These are phyloP conservation scores for Mellivora capensis DNA, from an alignment of 2,113 vertebrate species.

Conservation along the genomic window DNA sequence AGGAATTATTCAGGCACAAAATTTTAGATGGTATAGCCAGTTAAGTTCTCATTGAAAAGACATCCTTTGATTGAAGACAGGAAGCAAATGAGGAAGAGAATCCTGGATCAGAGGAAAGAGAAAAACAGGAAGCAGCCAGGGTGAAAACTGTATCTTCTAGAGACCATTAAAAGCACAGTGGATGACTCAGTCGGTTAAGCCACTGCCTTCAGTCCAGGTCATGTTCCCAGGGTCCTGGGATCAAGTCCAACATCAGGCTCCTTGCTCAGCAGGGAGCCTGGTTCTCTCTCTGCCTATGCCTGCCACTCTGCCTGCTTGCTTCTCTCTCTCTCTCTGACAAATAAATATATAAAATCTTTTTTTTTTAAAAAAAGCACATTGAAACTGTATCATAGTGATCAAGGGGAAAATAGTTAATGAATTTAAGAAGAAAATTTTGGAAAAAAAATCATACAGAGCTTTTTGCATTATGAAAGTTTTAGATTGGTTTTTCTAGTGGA, in stretches of 20 bases:
- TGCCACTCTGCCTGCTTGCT: too few relatives aligned
- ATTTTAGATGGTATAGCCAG: background rate
- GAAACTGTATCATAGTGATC: background rate
- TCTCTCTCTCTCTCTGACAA: too few relatives aligned
- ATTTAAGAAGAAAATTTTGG: background rate
- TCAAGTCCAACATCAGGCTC: too few relatives aligned
- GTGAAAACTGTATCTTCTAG: background rate
- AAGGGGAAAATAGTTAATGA: background rate
- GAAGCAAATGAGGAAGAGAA: background rate
- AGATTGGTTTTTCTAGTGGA: background rate
- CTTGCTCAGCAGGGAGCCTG: too few relatives aligned
- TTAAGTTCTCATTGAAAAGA: background rate
- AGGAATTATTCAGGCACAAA: background rate
- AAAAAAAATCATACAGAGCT: background rate
- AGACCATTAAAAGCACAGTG: background rate
- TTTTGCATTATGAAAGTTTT: background rate
- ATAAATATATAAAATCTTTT: too few relatives aligned
- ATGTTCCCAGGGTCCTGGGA: too few relatives aligned
- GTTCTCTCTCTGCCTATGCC: too few relatives aligned
- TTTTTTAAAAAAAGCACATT: background rate
- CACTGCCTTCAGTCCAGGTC: too few relatives aligned
- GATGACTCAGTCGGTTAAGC: too few relatives aligned
- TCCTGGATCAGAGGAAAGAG: background rate
- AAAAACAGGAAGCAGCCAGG: background rate
- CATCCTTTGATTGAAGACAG: background rate